A percentile compares a stretch with the other conserved stretches of the same genome.
These are phyloP conservation scores for Mizuhopecten yessoensis DNA, from an alignment of 1,140 invertebrate genomes.

Conservation along the genomic window DNA sequence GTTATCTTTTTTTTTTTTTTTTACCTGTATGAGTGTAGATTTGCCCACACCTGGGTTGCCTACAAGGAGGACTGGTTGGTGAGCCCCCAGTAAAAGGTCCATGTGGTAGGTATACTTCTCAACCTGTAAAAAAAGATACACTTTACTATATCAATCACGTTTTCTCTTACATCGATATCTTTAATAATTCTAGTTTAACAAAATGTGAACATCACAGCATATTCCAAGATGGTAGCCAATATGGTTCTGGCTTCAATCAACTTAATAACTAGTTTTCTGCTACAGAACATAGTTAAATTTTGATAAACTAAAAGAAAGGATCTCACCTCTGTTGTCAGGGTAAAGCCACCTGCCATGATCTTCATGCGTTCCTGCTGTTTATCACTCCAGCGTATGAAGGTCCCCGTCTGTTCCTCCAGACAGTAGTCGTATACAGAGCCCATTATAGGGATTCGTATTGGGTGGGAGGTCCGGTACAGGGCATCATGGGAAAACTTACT, in stretches of 20 bases:
- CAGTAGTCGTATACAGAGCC: constrained; percentile 80
- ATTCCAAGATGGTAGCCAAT: too few relatives aligned
- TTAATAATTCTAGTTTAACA: constrained; percentile 46
- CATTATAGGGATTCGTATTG: constrained; percentile 74
- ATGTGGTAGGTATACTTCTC: constrained; percentile 80
- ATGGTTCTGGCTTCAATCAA: too few relatives aligned
- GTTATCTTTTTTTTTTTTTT: too few relatives aligned
- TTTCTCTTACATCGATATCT: not conserved
- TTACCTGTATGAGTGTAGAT: constrained; percentile 79
- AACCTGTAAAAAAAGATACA: constrained; percentile 66
- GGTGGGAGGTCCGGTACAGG: constrained; percentile 76
- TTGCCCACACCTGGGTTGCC: constrained; percentile 81
- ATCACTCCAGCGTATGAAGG: constrained; percentile 78
- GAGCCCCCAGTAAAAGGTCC: constrained; percentile 76
- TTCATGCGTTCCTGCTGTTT: constrained; percentile 72
- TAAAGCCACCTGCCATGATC: constrained; percentile 71
- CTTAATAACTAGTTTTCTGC: too few relatives aligned
- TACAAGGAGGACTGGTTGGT: constrained; percentile 79
- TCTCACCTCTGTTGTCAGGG: constrained; percentile 78
- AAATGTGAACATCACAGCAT: constrained; percentile 22
- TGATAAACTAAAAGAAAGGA: not conserved
- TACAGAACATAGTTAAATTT: too few relatives aligned
- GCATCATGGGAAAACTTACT: constrained; percentile 79
- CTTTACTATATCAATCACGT: not conserved
- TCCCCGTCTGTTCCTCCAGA: constrained; percentile 74